These are phyloP conservation scores for Eueides isabella DNA, from an alignment of 1,140 invertebrate species.

Conservation along the genomic window DNA sequence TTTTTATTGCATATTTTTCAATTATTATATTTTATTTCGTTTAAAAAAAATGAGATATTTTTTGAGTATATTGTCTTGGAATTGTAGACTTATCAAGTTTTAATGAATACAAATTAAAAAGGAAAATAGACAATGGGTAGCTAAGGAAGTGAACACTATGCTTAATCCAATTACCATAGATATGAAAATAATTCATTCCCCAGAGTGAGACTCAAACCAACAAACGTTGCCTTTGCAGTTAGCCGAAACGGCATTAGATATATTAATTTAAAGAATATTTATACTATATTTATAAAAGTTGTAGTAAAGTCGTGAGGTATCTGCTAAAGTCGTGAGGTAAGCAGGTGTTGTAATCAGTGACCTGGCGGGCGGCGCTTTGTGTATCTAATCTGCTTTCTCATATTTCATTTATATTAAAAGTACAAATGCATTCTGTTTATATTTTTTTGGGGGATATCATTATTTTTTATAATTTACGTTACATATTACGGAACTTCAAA, in stretches of 20 bases:
- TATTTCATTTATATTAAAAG: neutral
- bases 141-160: too few species aligned
- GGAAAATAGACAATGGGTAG: too few species aligned
- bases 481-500: too few species aligned
- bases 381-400: constrained; percentile 19
- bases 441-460: neutral
- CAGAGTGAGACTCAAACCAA: too few species aligned
- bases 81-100: too few species aligned
- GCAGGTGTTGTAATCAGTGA: constrained; percentile 40
- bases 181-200: too few species aligned
- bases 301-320: neutral
- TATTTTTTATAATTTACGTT: neutral
- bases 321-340: constrained; percentile 25
- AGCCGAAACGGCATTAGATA: too few species aligned
- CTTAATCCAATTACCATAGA: too few species aligned
- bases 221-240: too few species aligned
- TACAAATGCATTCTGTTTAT: neutral
- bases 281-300: too few species aligned
- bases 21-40: constrained; percentile 11
- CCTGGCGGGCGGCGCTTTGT: constrained; percentile 33
- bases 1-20: constrained; percentile 9
- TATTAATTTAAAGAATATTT: too few species aligned
- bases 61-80: neutral
- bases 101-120: too few species aligned
- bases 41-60: neutral